These are phyloP conservation scores for Natator depressus DNA, from an alignment of 2,113 vertebrate species.

Conservation along the genomic window DNA sequence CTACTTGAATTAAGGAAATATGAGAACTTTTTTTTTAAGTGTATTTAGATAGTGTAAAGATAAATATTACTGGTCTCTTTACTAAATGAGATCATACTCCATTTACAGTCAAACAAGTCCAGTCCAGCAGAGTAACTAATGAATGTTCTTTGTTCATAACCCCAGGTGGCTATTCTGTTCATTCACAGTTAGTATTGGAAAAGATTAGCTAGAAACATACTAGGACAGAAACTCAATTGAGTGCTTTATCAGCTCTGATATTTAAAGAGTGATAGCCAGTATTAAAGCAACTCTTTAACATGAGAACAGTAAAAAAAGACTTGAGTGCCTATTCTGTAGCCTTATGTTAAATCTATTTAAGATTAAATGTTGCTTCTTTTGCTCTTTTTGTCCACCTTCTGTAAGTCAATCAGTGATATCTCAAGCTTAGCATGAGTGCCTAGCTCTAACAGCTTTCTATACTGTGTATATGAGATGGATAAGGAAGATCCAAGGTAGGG, in stretches of 20 bases:
- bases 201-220: background rate
- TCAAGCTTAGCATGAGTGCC: background rate
- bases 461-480: background rate
- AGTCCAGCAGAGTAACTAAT: background rate
- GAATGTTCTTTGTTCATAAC: background rate
- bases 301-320: background rate
- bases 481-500: background rate
- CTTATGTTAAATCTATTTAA: background rate
- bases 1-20: background rate
- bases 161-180: background rate
- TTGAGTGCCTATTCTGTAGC: background rate
- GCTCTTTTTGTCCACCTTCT: background rate
- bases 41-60: background rate
- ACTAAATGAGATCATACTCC: background rate
- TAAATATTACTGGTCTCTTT: background rate
- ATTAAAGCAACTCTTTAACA: background rate
- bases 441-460: background rate
- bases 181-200: background rate
- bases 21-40: background rate
- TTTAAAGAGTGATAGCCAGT: background rate
- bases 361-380: background rate
- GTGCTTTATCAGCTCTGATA: background rate
- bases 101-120: fast-evolving
- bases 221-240: background rate
- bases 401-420: background rate